phyloP scores from a whole-genome alignment of 2,888 invertebrate species.

The Eledona agricola region DNA sequence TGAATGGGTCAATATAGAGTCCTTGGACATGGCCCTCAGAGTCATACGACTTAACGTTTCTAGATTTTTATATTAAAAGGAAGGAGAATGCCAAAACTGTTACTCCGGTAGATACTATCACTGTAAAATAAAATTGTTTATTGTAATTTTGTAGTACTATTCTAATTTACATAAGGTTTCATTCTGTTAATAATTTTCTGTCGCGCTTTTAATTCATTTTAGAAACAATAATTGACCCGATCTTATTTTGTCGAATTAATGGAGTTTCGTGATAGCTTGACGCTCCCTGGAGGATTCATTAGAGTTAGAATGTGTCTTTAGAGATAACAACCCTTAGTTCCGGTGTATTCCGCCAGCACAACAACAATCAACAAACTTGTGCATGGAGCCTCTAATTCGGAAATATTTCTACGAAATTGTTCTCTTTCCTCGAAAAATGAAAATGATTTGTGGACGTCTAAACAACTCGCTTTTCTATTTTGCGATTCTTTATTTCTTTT shows the following conservation, averaged over 20 bases:
- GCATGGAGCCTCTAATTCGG: constrained; percentile 4
- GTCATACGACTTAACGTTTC: too few species aligned
- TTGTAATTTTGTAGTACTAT: too few species aligned
- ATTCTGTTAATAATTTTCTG: too few species aligned
- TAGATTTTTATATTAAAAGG: too few species aligned
- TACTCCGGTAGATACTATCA: too few species aligned
- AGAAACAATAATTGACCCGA: constrained; percentile 28
- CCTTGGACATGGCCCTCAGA: too few species aligned
- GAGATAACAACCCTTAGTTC: constrained; percentile 35
- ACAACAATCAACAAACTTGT: constrained; percentile 32
- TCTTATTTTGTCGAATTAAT: constrained; percentile 36
- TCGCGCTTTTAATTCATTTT: constrained; percentile 14
- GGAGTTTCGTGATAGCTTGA: constrained; percentile 36
- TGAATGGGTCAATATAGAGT: too few species aligned
- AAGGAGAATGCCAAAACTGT: too few species aligned
- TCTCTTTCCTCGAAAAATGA: too few species aligned
- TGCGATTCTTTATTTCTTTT: constrained; percentile 61
- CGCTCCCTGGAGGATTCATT: constrained; percentile 34
- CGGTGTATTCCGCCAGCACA: constrained; percentile 35
- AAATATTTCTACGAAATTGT: too few species aligned
- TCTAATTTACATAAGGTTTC: too few species aligned
- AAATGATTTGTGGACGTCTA: constrained; percentile 62
- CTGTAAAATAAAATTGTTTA: too few species aligned
- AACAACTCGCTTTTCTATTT: constrained; percentile 63
- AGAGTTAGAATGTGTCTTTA: constrained; percentile 38